A percentile compares a stretch with the other conserved stretches of the same genome.
These are phyloP conservation scores for Halyomorpha halys DNA, from an alignment of 1,140 invertebrate species.

Conservation along the genomic window DNA sequence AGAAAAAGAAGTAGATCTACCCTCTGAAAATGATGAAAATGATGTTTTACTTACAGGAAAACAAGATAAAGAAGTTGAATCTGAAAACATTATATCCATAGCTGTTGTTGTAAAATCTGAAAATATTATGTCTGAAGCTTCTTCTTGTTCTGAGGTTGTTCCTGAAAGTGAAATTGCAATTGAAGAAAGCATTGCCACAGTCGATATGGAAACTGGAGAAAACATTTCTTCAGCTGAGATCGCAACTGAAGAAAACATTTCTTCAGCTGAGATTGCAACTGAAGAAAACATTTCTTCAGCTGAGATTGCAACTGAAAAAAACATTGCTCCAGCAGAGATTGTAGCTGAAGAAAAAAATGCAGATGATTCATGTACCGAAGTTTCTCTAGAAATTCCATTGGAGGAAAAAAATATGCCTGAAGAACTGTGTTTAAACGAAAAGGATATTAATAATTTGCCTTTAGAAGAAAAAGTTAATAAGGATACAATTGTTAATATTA, in stretches of 20 bases:
- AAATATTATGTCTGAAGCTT: background rate
- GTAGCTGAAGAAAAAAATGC: background rate
- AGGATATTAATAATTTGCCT: too few species aligned
- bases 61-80: background rate
- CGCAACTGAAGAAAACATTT: too few species aligned
- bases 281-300: too few species aligned
- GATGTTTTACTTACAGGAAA: background rate
- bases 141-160: too few species aligned
- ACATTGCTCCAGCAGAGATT: background rate
- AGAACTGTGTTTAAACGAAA: background rate
- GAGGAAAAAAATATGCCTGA: background rate
- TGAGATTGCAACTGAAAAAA: too few species aligned
- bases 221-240: too few species aligned
- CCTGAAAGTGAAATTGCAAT: background rate
- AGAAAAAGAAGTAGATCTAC: constrained; percentile 9
- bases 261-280: too few species aligned
- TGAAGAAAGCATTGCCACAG: too few species aligned
- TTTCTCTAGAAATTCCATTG: background rate
- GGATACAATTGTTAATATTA: background rate
- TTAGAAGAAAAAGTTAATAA: background rate
- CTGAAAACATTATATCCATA: background rate
- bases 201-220: too few species aligned
- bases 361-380: background rate
- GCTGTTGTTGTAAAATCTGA: background rate
- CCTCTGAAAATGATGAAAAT: background rate